Base-by-base conservation (phyloP, 2,888 invertebrate genomes). In the Sminthurinus aureus region DNA sequence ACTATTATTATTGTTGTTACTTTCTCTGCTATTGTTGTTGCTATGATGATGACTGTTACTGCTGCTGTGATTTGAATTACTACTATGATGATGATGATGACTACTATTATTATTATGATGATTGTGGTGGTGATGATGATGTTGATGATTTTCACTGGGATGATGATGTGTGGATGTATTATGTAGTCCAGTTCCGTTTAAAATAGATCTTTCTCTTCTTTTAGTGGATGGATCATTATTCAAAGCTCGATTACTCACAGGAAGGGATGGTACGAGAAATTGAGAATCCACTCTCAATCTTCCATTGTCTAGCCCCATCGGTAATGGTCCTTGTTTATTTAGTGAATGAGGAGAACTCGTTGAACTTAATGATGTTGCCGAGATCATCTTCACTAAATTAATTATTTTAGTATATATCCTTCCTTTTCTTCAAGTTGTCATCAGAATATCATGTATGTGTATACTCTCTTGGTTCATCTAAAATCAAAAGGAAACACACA, bases 261-360 rank as follows among this genome's bases (percentile, higher is more conserved):
- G 88, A 51, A 88, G 84, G 11, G 88, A 87, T 38, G 88, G 88
- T 26, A 88, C 86, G n/a, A 88, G 85, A 71, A 88, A 88, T 85
- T 87, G 88, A 52, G 88, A 86, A 80, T 88, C 88, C 69, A 87
- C 86, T 51, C 87, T 78, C 67, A 87, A 83, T 75, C 87, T 85
- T 26, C 85, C 85, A 77, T 87, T 86, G 51, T 86, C 87, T 4
- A 86, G 83, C 38, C 84, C 84, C 74, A 86, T 66, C 73, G 86
- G 86, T 82, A 85, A 85, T 81, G 84, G 85, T 67, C 79, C 67
- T 71, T 77, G 50, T 26, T 87, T 82, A 77, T 83, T 83, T 81
- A 78, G 20, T 74, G 85, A 81, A 77, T 84, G 81, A 69, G 78
- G 81, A 82, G 85, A 71, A 83, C 85, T 85, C 81, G 81, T 84